Conservation (phyloP, 2,888 invertebrate genomes). For the Elmis aenea region DNA sequence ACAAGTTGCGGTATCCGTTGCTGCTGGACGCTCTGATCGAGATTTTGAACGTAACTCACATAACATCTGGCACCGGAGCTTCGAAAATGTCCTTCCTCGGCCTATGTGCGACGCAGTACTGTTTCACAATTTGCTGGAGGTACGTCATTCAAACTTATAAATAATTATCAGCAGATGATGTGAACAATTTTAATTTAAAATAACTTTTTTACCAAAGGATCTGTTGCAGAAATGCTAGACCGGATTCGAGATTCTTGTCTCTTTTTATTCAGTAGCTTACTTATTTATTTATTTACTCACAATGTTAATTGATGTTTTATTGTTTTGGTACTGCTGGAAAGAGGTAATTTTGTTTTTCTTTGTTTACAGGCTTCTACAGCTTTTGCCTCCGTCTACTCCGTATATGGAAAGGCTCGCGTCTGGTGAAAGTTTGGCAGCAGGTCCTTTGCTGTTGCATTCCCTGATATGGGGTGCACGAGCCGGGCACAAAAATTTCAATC, state of each 20-base stretch:
- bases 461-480: constrained; percentile 86
- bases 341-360: constrained; percentile 14
- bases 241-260: no score
- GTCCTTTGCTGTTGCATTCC: constrained; percentile 72
- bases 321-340: neutral
- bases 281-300: no score
- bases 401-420: constrained; percentile 77
- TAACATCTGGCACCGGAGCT: constrained; percentile 47
- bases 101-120: constrained; percentile 83
- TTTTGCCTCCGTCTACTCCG: constrained; percentile 83
- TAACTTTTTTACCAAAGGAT: no score
- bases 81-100: constrained; percentile 54
- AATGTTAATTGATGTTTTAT: neutral
- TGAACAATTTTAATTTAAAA: neutral
- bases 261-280: no score
- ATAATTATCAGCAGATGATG: constrained; percentile 1
- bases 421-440: constrained; percentile 60
- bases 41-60: constrained; percentile 74
- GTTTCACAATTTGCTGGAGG: constrained; percentile 83
- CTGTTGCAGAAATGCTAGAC: no score
- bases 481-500: constrained; percentile 75
- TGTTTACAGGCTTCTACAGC: constrained; percentile 68
- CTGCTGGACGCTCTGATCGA: constrained; percentile 81
- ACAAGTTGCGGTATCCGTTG: constrained; percentile 82
- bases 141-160: constrained; percentile 31